Evolutionary conservation across 1,140 invertebrate species (phyloP).

Genomic region (Gonioctena quinquepunctata): DNA sequence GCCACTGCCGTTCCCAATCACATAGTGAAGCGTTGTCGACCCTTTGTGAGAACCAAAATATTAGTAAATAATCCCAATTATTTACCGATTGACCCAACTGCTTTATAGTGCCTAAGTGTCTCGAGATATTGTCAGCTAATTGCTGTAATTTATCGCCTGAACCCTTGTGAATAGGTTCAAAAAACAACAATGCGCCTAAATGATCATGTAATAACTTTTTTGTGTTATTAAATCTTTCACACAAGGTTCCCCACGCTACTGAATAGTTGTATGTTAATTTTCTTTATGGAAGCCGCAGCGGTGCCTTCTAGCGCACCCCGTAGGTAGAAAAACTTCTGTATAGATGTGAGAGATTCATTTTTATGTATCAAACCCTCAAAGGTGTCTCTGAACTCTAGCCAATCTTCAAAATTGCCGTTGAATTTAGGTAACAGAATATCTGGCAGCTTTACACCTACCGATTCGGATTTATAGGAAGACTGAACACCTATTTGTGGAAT

Average conservation of each 20-base stretch:
- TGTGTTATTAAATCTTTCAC: slow-evolving; percentile 24
- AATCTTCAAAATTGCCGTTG: slow-evolving; percentile 21
- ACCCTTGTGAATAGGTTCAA: slow-evolving; percentile 14
- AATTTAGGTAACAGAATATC: slow-evolving; percentile 26
- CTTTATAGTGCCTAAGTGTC: neutral
- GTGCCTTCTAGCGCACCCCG: slow-evolving; percentile 5
- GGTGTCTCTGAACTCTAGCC: slow-evolving; percentile 29
- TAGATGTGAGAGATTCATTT: slow-evolving; percentile 7
- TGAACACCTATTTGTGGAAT: neutral
- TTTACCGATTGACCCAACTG: neutral
- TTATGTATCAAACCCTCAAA: slow-evolving; percentile 28
- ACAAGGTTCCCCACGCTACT: slow-evolving; percentile 24
- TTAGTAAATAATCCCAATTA: neutral
- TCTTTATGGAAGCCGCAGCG: slow-evolving; percentile 18
- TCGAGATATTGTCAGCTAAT: neutral
- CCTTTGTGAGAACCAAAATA: neutral
- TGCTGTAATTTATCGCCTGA: slow-evolving; percentile 4
- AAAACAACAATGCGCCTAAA: slow-evolving; percentile 14
- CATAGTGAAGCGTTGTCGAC: neutral
- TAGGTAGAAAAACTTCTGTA: slow-evolving; percentile 31
- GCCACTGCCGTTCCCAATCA: neutral
- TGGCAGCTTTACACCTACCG: slow-evolving; percentile 21
- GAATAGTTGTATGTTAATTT: slow-evolving; percentile 24
- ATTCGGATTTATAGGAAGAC: neutral
- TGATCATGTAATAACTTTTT: slow-evolving; percentile 24